These are phyloP conservation scores for Trissoscelio sp. DNA, from an alignment of 2,888 invertebrate genomes.

Conservation along the genomic window DNA sequence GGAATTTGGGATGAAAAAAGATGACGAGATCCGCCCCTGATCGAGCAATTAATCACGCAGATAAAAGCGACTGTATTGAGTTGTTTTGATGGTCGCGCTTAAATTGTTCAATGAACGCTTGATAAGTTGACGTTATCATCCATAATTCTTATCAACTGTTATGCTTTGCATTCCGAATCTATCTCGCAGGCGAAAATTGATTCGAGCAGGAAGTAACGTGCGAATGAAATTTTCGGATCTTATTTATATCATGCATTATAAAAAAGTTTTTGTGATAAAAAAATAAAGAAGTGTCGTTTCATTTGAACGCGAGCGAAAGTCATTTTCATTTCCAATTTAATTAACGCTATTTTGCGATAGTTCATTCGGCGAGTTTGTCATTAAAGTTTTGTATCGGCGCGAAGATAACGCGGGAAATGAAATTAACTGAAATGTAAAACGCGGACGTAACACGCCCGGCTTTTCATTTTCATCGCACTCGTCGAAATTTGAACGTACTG, in stretches of 20 bases:
- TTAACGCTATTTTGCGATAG: background rate
- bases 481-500: constrained; percentile 21
- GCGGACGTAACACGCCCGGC: constrained; percentile 16
- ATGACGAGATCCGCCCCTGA: constrained; percentile 24
- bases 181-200: constrained; percentile 13
- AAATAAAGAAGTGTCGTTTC: too few relatives aligned
- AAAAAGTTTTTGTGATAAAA: constrained; percentile 19
- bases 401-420: constrained; percentile 25
- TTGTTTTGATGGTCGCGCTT: constrained; percentile 16
- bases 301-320: too few relatives aligned
- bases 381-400: constrained; percentile 13
- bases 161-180: constrained; percentile 28
- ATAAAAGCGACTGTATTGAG: constrained; percentile 17
- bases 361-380: background rate
- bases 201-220: constrained; percentile 30
- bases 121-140: constrained; percentile 41
- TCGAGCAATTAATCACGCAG: constrained; percentile 32
- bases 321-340: too few relatives aligned
- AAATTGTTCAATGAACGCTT: constrained; percentile 52
- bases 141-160: constrained; percentile 37
- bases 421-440: constrained; percentile 33
- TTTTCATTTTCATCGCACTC: constrained; percentile 36
- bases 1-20: background rate
- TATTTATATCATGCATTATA: background rate
- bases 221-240: background rate